Percentiles rank a stretch among this genome's conserved stretches.
phyloP scores from a whole-genome alignment of 2,113 vertebrate genomes.

The Saguinus imperator region DNA sequence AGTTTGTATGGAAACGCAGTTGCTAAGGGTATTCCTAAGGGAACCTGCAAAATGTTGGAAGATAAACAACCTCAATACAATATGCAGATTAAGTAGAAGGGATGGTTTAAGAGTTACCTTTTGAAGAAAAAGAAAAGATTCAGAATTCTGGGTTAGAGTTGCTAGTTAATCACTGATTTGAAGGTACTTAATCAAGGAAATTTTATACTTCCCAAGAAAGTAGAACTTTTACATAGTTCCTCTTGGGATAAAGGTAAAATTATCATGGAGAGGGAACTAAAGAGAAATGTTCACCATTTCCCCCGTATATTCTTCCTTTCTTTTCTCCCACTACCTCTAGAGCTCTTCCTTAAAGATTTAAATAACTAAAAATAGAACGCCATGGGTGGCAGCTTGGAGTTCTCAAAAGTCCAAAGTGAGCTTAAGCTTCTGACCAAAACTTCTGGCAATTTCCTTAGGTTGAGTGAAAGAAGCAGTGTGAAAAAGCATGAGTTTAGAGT shows the following conservation, averaged over 20 bases:
- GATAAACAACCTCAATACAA: slow-evolving; percentile 66
- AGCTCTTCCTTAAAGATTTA: neutral
- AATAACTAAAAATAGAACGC: neutral
- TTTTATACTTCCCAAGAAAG: slow-evolving; percentile 17
- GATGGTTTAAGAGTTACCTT: slow-evolving; percentile 55
- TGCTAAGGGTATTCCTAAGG: slow-evolving; percentile 67
- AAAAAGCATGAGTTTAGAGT: neutral
- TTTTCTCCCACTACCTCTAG: neutral
- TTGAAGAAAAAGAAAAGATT: slow-evolving; percentile 53
- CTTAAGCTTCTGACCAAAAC: neutral
- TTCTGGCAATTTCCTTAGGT: neutral
- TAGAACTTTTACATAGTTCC: neutral
- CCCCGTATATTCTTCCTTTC: neutral
- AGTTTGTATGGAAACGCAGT: slow-evolving; percentile 70
- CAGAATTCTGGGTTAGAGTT: slow-evolving; percentile 43
- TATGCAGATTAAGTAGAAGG: slow-evolving; percentile 51
- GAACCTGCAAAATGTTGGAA: slow-evolving; percentile 61
- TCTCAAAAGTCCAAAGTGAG: neutral
- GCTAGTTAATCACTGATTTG: neutral
- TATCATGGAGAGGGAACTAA: neutral
- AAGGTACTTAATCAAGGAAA: neutral
- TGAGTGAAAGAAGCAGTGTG: neutral
- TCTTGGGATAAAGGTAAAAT: neutral
- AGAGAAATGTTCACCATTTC: neutral
- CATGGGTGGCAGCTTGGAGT: neutral